These are phyloP conservation scores for Cremastinae sp. DNA, from an alignment of 2,888 invertebrate species.

Conservation along the genomic window DNA sequence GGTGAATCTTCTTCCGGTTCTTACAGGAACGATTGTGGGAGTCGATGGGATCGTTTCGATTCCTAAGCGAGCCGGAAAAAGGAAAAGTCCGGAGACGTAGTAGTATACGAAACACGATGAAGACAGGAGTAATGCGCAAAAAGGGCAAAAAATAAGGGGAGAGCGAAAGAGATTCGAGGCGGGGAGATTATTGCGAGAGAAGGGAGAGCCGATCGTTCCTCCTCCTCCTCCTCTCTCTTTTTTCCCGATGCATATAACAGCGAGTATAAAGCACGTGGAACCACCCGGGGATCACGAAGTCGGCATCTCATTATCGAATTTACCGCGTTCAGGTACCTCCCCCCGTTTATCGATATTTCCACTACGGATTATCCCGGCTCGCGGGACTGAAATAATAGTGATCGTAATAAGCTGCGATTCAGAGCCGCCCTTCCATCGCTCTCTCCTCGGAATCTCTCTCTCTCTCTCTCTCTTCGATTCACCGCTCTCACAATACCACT, in stretches of 20 bases:
- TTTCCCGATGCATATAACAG: conserved; percentile 39
- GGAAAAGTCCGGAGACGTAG: conserved; percentile 27
- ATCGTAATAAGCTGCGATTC: conserved; percentile 64
- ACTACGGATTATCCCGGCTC: conserved; percentile 59
- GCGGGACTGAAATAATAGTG: conserved; percentile 64
- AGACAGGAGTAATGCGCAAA: conserved; percentile 39
- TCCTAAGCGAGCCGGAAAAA: conserved; percentile 24
- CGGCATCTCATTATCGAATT: conserved; percentile 69
- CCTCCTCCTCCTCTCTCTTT: conserved; percentile 43
- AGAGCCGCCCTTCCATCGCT: conserved; percentile 60
- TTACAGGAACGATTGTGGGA: conserved; percentile 23
- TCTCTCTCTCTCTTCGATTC: conserved; percentile 28
- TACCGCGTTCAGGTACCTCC: conserved; percentile 67
- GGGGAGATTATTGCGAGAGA: conserved; percentile 23
- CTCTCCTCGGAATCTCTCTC: conserved; percentile 16
- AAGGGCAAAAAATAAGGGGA: conserved; percentile 7
- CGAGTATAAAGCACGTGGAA: conserved; percentile 52
- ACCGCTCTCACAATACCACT: conserved; percentile 18
- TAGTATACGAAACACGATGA: conserved; percentile 36
- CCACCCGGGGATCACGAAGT: conserved; percentile 64
- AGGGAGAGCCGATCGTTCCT: conserved; percentile 45
- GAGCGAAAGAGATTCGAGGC: conserved; percentile 11
- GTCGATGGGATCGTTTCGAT: conserved; percentile 20
- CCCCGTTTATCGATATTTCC: conserved; percentile 66
- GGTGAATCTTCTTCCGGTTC: conserved; percentile 39